Evolutionary conservation across 1,140 invertebrate species (phyloP).

Genomic region (Druon quercuslanigerum): DNA sequence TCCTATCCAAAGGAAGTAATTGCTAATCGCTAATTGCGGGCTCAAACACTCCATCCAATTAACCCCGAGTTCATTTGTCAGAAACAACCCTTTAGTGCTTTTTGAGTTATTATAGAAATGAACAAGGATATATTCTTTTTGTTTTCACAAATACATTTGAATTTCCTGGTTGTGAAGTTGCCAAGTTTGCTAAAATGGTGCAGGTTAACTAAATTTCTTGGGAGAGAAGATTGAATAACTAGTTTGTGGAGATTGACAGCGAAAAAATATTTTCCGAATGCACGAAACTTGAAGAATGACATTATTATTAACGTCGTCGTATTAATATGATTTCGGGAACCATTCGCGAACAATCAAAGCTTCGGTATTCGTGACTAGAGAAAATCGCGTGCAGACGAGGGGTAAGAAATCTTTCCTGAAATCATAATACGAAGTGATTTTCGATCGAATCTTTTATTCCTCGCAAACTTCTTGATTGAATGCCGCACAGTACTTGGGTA

Average conservation of each 20-base stretch:
- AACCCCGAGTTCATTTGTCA: slow-evolving; percentile 50
- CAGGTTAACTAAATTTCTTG: slow-evolving; percentile 24
- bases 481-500: slow-evolving; percentile 20
- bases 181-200: slow-evolving; percentile 1
- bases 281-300: slow-evolving; percentile 29
- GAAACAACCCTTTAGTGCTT: slow-evolving; percentile 37
- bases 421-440: slow-evolving; percentile 29
- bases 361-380: slow-evolving; percentile 2
- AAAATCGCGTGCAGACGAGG: slow-evolving; percentile 11
- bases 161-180: slow-evolving; percentile 1
- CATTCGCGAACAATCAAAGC: slow-evolving; percentile 16
- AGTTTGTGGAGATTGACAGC: slow-evolving; percentile 22
- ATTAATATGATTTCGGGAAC: slow-evolving; percentile 27
- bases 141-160: slow-evolving; percentile 1
- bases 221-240: slow-evolving; percentile 18
- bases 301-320: slow-evolving; percentile 27
- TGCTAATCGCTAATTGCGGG: slow-evolving; percentile 74
- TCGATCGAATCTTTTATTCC: slow-evolving; percentile 27
- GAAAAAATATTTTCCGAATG: slow-evolving; percentile 25
- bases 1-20: slow-evolving; percentile 66
- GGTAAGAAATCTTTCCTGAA: slow-evolving; percentile 26
- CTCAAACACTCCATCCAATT: slow-evolving; percentile 72
- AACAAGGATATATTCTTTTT: background rate
- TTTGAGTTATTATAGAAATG: background rate
- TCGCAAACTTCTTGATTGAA: slow-evolving; percentile 25